These are phyloP conservation scores for Isotomurus palustris DNA, from an alignment of 2,888 invertebrate genomes.

Conservation along the genomic window DNA sequence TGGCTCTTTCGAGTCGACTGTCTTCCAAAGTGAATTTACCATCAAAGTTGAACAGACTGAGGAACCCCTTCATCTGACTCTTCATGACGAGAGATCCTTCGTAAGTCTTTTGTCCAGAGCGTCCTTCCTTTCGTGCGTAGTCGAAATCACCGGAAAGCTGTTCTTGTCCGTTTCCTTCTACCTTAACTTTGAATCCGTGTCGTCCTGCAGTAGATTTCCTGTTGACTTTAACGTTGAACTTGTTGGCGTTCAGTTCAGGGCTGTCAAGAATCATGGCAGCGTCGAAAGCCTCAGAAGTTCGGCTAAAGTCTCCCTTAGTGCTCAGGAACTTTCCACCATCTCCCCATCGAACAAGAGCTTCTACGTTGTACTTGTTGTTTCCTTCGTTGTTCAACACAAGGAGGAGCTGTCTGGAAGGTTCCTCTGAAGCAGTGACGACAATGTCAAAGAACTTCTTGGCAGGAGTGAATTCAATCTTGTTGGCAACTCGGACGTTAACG, in stretches of 20 bases:
- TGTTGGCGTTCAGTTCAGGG: slow-evolving; percentile 38
- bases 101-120: slow-evolving; percentile 22
- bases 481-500: slow-evolving; percentile 25
- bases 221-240: slow-evolving; percentile 38
- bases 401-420: slow-evolving; percentile 24
- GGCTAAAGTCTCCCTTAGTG: slow-evolving; percentile 34
- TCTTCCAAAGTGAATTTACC: slow-evolving; percentile 42
- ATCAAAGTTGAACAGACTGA: slow-evolving; percentile 18
- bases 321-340: slow-evolving; percentile 35
- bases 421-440: slow-evolving; percentile 18
- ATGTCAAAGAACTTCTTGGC: slow-evolving; percentile 37
- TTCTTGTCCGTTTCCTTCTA: slow-evolving; percentile 35
- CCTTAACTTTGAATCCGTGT: slow-evolving; percentile 28
- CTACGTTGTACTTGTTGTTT: slow-evolving; percentile 30
- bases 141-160: slow-evolving; percentile 23
- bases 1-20: slow-evolving; percentile 26
- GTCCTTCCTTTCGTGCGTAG: slow-evolving; percentile 33
- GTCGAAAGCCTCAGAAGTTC: slow-evolving; percentile 26
- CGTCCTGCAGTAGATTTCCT: slow-evolving; percentile 36
- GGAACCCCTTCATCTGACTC: slow-evolving; percentile 11
- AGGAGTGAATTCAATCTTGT: slow-evolving; percentile 37
- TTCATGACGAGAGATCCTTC: slow-evolving; percentile 29
- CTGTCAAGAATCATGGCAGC: slow-evolving; percentile 41
- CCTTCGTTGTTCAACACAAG: slow-evolving; percentile 20
- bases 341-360: slow-evolving; percentile 38